phyloP scores from a whole-genome alignment of 2,797 vertebrate genomes.

The Amazonetta brasiliensis region DNA sequence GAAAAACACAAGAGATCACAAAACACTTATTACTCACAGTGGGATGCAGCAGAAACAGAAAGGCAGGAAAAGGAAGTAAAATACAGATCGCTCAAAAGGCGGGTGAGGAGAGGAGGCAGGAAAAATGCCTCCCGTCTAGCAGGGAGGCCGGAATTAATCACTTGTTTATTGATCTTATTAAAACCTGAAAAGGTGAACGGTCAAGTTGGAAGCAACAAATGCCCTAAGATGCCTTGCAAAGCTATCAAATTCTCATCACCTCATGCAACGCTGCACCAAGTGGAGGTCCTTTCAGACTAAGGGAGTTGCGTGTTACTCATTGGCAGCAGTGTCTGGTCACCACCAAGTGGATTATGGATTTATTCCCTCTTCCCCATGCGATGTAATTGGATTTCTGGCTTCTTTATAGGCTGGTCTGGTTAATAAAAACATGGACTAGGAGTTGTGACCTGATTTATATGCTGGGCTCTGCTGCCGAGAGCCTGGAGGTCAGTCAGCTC shows the following conservation, averaged over 20 bases:
- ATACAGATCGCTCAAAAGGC: not conserved
- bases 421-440: not conserved
- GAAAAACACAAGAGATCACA: not conserved
- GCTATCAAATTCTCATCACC: not conserved
- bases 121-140: not conserved
- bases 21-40: not conserved
- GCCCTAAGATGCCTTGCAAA: not conserved
- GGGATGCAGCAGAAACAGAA: not conserved
- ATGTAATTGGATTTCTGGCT: not conserved
- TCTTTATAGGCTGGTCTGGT: not conserved
- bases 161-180: not conserved
- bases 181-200: not conserved
- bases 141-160: not conserved
- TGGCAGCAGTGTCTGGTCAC: not conserved
- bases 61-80: not conserved
- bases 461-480: not conserved
- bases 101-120: not conserved
- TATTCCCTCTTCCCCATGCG: not conserved
- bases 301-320: not conserved
- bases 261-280: not conserved
- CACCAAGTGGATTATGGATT: not conserved
- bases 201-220: not conserved
- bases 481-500: not conserved
- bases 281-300: not conserved
- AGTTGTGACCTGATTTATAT: not conserved